Conservation (phyloP, 2,888 invertebrate genomes). For the Luperina testacea region DNA sequence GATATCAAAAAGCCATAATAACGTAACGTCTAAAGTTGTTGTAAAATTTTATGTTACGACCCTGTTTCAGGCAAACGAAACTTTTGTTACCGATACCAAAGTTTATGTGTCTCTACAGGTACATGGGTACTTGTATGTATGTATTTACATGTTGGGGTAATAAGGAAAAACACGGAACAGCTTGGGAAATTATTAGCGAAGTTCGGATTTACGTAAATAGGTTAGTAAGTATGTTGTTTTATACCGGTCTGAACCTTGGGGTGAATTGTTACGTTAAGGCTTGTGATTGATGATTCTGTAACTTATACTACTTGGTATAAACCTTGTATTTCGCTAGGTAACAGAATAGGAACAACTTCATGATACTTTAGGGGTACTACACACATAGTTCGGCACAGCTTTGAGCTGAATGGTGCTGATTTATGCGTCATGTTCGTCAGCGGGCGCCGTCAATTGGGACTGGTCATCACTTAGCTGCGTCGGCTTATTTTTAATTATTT, state of each 20-base stretch:
- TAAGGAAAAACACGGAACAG: conserved; percentile 45
- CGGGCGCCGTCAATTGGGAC: no score
- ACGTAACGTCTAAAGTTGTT: conserved; percentile 85
- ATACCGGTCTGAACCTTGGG: conserved; percentile 12
- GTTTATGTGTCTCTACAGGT: conserved; percentile 77
- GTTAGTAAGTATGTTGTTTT: conserved; percentile 30
- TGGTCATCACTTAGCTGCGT: no score
- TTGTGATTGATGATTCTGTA: conserved; percentile 34
- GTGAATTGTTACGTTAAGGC: conserved; percentile 22
- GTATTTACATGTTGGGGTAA: conserved; percentile 34
- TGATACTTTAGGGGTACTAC: background rate
- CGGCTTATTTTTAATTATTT: no score
- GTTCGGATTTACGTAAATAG: conserved; percentile 50
- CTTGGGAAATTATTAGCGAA: conserved; percentile 38
- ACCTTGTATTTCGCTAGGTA: conserved; percentile 3
- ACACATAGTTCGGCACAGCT: background rate
- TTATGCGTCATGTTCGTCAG: no score
- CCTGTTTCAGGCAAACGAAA: conserved; percentile 82
- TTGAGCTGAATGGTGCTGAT: no score
- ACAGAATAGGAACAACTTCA: background rate
- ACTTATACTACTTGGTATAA: conserved; percentile 26
- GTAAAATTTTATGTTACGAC: conserved; percentile 88
- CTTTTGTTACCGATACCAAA: conserved; percentile 81
- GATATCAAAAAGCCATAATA: conserved; percentile 87
- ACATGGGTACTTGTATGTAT: conserved; percentile 37